These are phyloP conservation scores for Bombylius discolor DNA, from an alignment of 2,888 invertebrate species.

Conservation along the genomic window DNA sequence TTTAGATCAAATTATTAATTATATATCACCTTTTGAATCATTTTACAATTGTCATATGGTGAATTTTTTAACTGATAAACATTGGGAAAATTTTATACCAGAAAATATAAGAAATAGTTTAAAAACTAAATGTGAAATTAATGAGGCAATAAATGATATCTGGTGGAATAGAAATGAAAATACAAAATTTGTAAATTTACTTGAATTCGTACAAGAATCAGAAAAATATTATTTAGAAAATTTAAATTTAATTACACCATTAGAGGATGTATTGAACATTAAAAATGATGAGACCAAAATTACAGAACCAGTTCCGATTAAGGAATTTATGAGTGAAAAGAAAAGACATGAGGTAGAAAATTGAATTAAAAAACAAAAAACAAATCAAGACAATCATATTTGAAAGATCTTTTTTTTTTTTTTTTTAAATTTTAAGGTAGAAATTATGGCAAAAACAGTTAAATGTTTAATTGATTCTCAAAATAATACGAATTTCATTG, in stretches of 20 bases:
- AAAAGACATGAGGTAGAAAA: constrained; percentile 61
- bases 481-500: constrained; percentile 25
- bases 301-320: constrained; percentile 13
- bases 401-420: not conserved
- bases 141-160: constrained; percentile 35
- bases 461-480: constrained; percentile 37
- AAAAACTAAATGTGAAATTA: constrained; percentile 29
- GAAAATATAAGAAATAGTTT: constrained; percentile 40
- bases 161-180: constrained; percentile 38
- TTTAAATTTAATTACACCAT: constrained; percentile 3
- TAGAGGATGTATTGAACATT: not conserved
- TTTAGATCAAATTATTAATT: constrained; percentile 41
- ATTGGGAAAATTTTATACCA: constrained; percentile 51
- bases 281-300: not conserved
- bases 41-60: constrained; percentile 69
- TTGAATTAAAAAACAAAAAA: too few species aligned
- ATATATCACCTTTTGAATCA: constrained; percentile 45
- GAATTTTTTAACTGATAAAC: constrained; percentile 51
- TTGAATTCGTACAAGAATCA: constrained; percentile 17
- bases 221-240: constrained; percentile 18
- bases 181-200: constrained; percentile 15
- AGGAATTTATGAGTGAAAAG: constrained; percentile 65
- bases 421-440: constrained; percentile 37
- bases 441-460: constrained; percentile 48
- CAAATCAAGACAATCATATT: not conserved